Evolutionary conservation across 2,113 vertebrate genomes (phyloP), one percentile per base, ranked within the genome.

Genomic region (Engystomops pustulosus): DNA sequence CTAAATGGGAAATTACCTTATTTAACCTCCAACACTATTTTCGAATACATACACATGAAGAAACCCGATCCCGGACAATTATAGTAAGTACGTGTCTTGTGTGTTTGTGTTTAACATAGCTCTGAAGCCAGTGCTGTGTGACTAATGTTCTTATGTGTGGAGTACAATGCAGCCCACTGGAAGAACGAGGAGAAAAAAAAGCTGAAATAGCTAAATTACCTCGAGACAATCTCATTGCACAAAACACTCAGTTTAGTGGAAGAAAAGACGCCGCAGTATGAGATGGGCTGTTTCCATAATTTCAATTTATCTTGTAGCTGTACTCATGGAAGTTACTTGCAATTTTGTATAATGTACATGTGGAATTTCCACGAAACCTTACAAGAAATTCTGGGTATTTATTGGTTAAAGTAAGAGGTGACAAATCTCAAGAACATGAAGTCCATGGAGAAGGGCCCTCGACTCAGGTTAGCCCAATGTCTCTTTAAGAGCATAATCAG

Each of bases 121-220:
- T 5, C 69, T 72, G 12, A 44, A 25, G 18, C 18, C 30, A 55
- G 20, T 20, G 45, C 30, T 15, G 32, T 55, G 32, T 55, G 30
- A 58, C 74, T 77, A 34, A 53, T 34, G 47, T 53, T 53, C 44
- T 53, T 76, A 76, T 34, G 27, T 38, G 27, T 23, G 30, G 74
- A 77, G 27, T 7, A 36, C 74, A 77, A 77, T 77, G 51, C 51
- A 38, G 27, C 49, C 49, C 51, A 55, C 45, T 53, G 74, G 49
- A 76, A 38, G 49, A 76, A 34, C 15, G 8, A 53, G 49, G 8
- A 53, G 49, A 77, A 32, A 77, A 55, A 53, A 77, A 36, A 53
- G 74, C 74, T 77, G 17, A 77, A 77, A 77, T 77, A 23, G 51
- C 74, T 23, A 77, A 77, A 77, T 77, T 77, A 36, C 74, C 51